A percentile compares a stretch with the other conserved stretches of the same genome.
Evolutionary conservation across 2,888 invertebrate species (phyloP).

Genomic region (Diarsia mendica): DNA sequence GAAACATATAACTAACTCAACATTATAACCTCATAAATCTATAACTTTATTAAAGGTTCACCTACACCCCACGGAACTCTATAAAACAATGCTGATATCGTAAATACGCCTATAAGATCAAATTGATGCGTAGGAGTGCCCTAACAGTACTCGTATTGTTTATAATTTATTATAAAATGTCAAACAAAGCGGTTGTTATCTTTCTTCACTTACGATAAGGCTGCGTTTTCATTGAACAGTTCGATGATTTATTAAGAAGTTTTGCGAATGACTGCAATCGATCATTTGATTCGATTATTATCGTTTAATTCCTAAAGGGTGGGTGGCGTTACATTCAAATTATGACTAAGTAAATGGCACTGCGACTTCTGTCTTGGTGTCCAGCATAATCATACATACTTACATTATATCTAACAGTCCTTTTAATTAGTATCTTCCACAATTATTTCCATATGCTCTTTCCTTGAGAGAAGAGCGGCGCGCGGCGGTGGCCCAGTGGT

Average conservation of each 20-base stretch:
- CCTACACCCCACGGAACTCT: slow-evolving; percentile 50
- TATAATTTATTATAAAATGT: slow-evolving; percentile 75
- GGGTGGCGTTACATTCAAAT: background rate
- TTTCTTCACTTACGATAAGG: slow-evolving; percentile 58
- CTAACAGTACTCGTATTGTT: slow-evolving; percentile 71
- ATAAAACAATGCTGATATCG: slow-evolving; percentile 73
- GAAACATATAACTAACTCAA: background rate
- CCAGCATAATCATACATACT: no score
- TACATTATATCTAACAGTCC: no score
- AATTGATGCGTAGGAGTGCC: slow-evolving; percentile 82
- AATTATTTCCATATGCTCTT: no score
- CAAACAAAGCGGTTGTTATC: slow-evolving; percentile 70
- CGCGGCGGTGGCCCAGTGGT: no score
- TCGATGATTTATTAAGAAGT: slow-evolving; percentile 40
- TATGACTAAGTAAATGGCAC: background rate
- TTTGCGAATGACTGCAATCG: slow-evolving; percentile 13
- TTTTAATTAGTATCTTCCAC: no score
- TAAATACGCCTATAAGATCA: slow-evolving; percentile 84
- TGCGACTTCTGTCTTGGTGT: no score
- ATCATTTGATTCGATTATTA: slow-evolving; percentile 14
- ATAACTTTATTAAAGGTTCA: slow-evolving; percentile 4
- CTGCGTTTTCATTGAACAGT: slow-evolving; percentile 27
- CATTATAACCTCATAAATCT: background rate
- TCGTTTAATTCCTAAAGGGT: background rate
- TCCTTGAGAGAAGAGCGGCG: no score